These are phyloP conservation scores for Caerostris darwini DNA, from an alignment of 1,140 invertebrate species.

Conservation along the genomic window DNA sequence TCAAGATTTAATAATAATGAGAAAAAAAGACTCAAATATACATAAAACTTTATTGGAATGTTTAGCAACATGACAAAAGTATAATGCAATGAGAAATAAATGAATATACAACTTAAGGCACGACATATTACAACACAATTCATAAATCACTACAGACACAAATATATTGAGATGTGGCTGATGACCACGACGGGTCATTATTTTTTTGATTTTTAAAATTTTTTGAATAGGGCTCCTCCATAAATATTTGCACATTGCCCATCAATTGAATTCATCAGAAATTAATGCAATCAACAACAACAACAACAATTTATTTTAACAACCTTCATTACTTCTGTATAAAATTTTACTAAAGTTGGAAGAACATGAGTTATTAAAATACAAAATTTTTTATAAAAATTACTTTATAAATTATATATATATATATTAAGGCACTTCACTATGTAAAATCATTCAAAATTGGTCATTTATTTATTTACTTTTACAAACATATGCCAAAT, in stretches of 20 bases:
- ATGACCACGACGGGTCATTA: conserved; percentile 18
- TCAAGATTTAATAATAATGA: no score
- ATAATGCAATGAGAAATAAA: conserved; percentile 69
- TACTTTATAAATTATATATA: no score
- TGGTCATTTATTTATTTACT: no score
- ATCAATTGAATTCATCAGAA: conserved; percentile 6
- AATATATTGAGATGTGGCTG: background rate
- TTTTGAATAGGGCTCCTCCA: conserved; percentile 22
- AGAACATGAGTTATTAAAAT: no score
- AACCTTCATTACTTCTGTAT: no score
- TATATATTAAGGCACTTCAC: no score
- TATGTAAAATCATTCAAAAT: no score
- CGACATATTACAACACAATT: conserved; percentile 66
- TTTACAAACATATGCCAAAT: no score
- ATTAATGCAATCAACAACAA: no score
- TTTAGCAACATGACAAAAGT: conserved; percentile 69
- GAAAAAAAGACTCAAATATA: conserved; percentile 14
- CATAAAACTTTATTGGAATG: conserved; percentile 76
- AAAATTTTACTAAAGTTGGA: no score
- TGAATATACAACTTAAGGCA: conserved; percentile 69
- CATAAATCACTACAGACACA: conserved; percentile 36
- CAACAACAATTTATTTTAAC: no score
- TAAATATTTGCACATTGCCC: conserved; percentile 77
- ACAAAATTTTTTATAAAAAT: no score
- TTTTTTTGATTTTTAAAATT: conserved; percentile 58